A percentile compares a stretch with the other conserved stretches of the same genome.
These are phyloP conservation scores for Myathropa florea DNA, from an alignment of 2,888 invertebrate species.

Conservation along the genomic window DNA sequence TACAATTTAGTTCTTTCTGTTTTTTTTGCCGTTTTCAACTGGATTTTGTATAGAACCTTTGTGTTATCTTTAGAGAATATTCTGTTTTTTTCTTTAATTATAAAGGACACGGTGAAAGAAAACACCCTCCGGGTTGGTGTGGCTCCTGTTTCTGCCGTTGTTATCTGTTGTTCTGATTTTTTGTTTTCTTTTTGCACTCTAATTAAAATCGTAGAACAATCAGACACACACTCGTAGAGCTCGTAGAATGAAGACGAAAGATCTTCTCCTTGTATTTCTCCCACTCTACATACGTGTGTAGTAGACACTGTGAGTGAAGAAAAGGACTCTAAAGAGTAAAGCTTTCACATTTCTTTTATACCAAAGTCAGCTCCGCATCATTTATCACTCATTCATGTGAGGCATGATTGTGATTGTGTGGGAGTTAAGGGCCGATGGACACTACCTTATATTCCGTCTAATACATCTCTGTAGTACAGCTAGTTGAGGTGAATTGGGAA, in stretches of 20 bases:
- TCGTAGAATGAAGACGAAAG: constrained; percentile 5
- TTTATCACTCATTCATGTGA: constrained; percentile 70
- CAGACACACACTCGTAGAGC: constrained; percentile 24
- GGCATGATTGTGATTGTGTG: constrained; percentile 65
- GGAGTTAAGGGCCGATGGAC: constrained; percentile 47
- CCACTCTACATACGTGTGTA: background rate
- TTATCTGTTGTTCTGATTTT: background rate
- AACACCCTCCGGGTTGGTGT: background rate
- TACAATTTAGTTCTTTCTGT: background rate
- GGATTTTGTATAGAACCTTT: background rate
- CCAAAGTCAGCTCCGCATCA: constrained; percentile 62
- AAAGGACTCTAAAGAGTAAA: constrained; percentile 41
- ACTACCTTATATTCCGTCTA: constrained; percentile 48
- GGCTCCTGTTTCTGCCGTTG: constrained; percentile 1
- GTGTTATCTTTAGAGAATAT: constrained; percentile 31
- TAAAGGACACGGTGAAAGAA: constrained; percentile 7
- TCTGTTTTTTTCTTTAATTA: constrained; percentile 20
- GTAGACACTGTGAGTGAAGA: constrained; percentile 1
- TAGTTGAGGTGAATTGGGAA: background rate
- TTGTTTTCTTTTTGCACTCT: constrained; percentile 25
- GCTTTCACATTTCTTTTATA: constrained; percentile 60
- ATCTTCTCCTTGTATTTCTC: background rate
- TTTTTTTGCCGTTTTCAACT: background rate
- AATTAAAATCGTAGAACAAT: constrained; percentile 59
- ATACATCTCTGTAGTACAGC: constrained; percentile 31